phyloP scores from a whole-genome alignment of 2,113 vertebrate genomes.

The Passerina amoena region DNA sequence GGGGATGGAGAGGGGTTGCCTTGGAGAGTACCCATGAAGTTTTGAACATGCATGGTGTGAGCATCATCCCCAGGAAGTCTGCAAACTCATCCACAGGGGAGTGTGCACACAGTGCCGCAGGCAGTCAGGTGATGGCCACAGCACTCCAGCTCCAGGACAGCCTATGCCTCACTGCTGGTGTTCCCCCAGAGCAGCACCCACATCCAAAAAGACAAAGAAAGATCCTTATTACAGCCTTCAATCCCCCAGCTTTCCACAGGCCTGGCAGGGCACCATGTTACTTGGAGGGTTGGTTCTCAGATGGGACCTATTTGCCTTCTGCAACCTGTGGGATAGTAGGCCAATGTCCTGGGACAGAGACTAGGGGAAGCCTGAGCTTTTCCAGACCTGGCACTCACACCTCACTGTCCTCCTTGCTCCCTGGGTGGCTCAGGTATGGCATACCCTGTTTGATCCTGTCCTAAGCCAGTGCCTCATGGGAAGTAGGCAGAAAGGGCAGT shows the following conservation, averaged over 20 bases:
- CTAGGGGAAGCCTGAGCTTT: neutral
- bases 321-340: rapidly evolving
- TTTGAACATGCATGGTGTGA: neutral
- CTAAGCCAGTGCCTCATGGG: rapidly evolving
- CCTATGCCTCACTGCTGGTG: neutral
- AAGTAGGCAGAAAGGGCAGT: neutral
- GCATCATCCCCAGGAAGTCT: neutral
- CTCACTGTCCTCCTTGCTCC: rapidly evolving
- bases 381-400: neutral
- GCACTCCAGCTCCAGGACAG: neutral
- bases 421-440: neutral
- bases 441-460: neutral
- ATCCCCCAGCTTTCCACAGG: neutral
- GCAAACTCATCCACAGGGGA: neutral
- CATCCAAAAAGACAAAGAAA: rapidly evolving
- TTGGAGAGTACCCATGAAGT: neutral
- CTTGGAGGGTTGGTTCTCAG: neutral
- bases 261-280: neutral
- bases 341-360: neutral
- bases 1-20: neutral
- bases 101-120: rapidly evolving
- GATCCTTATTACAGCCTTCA: neutral
- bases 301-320: neutral
- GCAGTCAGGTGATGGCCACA: neutral
- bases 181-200: neutral